Evolutionary conservation across 2,888 invertebrate genomes (phyloP), one percentile per base, ranked within the genome.

Genomic region (Phortica okadai): DNA sequence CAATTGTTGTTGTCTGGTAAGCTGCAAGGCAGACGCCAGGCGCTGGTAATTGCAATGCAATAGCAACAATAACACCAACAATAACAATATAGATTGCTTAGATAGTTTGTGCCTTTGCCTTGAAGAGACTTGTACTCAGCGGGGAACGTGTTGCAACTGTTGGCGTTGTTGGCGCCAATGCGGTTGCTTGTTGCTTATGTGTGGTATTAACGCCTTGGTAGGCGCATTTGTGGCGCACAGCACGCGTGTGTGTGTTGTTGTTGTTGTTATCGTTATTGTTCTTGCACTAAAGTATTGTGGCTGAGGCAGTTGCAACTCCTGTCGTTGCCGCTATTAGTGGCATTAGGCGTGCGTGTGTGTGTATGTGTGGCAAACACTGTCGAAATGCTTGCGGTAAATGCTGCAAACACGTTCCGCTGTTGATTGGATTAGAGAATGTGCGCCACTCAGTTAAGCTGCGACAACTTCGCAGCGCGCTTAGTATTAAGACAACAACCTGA

Each of bases 181-280:
- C 21, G 5, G 21, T 59, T 16, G 8, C 59, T 59, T 59, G 59
- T 59, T 21, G 59, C 59, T 59, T 59, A 16, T 59, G 59, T 59
- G 59, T 21, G 59, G 59, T 59, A 21, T 21, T 59, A 16, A 16
- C 50, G 50, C 50, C 50, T 50, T 50, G 50, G 6, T 50, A 50
- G 50, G 50, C 50, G 50, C 14, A 3, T 14, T 50, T 50, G 50
- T 50, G 50, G 50, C 6, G 14, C 50, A 14, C 50, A 50, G 50
- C 50, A 50, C 10, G 8, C 14, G 50, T 14, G 50, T 14, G 14
- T 14, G 8, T 50, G 8, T 50, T 59, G 25, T 21, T 4, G 7
- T 59, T 59, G 59, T n/a, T n/a, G 59, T 16, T 16, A 59, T 16
- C n/a, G 7, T 21, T 7, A 54, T 54, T 54, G 54, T 6, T 10